These are phyloP conservation scores for Smithornis capensis DNA, from an alignment of 2,113 vertebrate genomes.

Conservation along the genomic window DNA sequence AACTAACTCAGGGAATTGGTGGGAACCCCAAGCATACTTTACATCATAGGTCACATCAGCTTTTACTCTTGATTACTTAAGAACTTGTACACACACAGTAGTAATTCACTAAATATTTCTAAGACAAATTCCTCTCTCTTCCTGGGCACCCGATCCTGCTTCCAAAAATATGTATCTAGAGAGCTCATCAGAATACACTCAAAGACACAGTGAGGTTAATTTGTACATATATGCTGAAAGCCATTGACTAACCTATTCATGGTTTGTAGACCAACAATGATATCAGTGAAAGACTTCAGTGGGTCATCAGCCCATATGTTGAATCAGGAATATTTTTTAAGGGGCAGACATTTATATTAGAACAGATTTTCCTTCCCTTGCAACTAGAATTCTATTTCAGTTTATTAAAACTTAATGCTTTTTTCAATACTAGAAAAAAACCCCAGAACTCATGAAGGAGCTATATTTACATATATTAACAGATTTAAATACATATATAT, in stretches of 20 bases:
- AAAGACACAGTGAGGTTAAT: not conserved
- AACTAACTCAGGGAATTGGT: not conserved
- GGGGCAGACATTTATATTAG: not conserved
- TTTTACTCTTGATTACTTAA: not conserved
- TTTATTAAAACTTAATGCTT: not conserved
- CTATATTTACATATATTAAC: not conserved
- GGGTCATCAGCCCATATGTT: not conserved
- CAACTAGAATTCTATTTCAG: not conserved
- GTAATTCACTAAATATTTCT: not conserved
- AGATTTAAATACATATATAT: not conserved
- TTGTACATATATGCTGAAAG: not conserved
- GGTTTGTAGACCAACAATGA: not conserved
- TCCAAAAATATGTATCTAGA: not conserved
- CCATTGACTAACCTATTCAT: not conserved
- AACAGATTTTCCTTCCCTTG: not conserved
- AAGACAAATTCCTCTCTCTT: not conserved
- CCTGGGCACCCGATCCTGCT: not conserved
- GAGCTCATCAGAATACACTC: not conserved
- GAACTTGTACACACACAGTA: not conserved
- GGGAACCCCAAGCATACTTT: not conserved
- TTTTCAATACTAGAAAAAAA: not conserved
- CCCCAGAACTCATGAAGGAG: not conserved
- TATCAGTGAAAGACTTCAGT: not conserved
- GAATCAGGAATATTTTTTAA: not conserved
- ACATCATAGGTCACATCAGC: not conserved